These are phyloP conservation scores for Nomada goodeniana DNA, from an alignment of 2,888 invertebrate genomes.

Conservation along the genomic window DNA sequence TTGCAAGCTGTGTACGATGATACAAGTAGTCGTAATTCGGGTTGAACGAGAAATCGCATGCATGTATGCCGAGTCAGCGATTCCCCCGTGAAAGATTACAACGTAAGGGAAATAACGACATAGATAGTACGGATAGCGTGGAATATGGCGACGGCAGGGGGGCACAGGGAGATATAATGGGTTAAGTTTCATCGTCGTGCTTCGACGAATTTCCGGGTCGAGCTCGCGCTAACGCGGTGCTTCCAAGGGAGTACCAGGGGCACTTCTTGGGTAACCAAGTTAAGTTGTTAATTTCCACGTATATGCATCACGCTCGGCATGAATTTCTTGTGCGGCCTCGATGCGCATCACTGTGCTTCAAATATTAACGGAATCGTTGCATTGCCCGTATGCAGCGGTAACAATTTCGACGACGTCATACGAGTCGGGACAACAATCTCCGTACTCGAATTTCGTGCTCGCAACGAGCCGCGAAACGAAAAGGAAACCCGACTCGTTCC, in stretches of 20 bases:
- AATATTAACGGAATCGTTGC: conserved; percentile 2
- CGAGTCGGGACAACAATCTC: too few species aligned
- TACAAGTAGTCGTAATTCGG: conserved; percentile 51
- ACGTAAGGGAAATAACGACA: conserved; percentile 71
- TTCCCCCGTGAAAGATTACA: conserved; percentile 69
- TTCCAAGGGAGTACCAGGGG: conserved; percentile 66
- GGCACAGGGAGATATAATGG: conserved; percentile 74
- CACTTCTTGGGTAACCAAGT: conserved; percentile 74
- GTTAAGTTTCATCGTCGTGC: conserved; percentile 79
- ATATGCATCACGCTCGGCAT: conserved; percentile 69
- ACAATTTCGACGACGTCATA: too few species aligned
- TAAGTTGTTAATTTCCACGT: conserved; percentile 76
- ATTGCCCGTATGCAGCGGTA: too few species aligned
- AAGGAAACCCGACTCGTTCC: background rate
- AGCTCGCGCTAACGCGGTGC: conserved; percentile 69
- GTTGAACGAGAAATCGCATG: conserved; percentile 47
- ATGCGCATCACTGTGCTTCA: conserved; percentile 28
- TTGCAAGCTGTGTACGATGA: conserved; percentile 11
- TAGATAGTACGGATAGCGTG: conserved; percentile 62
- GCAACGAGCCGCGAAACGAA: background rate
- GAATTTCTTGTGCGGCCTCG: conserved; percentile 70
- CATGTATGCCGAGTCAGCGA: conserved; percentile 56
- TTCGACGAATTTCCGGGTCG: conserved; percentile 77
- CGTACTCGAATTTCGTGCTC: background rate
- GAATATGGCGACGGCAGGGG: conserved; percentile 28